phyloP scores from a whole-genome alignment of 2,113 vertebrate species.

The Carettochelys insculpta region DNA sequence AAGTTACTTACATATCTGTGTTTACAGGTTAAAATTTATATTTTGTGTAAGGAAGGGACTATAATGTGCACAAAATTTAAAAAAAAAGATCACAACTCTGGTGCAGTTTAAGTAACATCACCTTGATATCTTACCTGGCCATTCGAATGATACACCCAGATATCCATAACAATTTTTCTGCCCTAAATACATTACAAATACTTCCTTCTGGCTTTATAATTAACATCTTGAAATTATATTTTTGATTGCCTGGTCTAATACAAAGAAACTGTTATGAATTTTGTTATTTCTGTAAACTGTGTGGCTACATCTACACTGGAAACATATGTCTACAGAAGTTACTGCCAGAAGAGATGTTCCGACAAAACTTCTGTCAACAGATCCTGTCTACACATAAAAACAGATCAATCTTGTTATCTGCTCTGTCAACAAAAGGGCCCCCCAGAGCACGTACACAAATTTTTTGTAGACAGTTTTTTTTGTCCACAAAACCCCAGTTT shows the following conservation, averaged over 20 bases:
- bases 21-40: neutral
- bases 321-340: no score
- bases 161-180: neutral
- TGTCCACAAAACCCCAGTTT: no score
- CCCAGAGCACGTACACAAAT: no score
- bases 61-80: neutral
- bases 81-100: neutral
- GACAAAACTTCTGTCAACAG: no score
- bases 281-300: neutral
- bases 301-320: no score
- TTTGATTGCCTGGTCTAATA: neutral
- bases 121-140: neutral
- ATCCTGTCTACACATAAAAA: no score
- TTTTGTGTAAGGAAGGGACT: neutral
- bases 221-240: neutral
- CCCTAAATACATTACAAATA: neutral
- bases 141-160: neutral
- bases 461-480: no score
- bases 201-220: neutral
- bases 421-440: no score
- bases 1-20: neutral
- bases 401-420: no score
- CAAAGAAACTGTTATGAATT: neutral
- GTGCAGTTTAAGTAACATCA: neutral
- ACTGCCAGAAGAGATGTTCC: no score